phyloP scores from a whole-genome alignment of 2,113 vertebrate species.

The Apodemus speciosus region DNA sequence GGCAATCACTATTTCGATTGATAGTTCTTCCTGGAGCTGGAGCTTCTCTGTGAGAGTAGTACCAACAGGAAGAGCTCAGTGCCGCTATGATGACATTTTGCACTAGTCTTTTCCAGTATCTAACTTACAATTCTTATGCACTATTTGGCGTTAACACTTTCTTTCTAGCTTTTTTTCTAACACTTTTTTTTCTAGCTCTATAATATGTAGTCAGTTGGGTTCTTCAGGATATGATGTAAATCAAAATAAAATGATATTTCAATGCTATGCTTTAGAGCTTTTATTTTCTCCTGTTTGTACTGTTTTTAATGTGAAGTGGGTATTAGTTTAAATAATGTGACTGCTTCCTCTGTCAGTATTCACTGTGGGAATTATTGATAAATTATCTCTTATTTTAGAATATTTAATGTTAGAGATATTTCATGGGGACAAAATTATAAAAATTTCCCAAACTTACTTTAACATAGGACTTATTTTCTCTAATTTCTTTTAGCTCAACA shows the following conservation, averaged over 20 bases:
- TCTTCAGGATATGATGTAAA: constrained; percentile 13
- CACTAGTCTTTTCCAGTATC: not conserved
- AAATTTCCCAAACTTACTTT: constrained; percentile 21
- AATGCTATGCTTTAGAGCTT: not conserved
- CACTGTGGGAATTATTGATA: constrained; percentile 10
- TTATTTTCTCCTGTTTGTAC: not conserved
- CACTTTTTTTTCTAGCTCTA: not conserved
- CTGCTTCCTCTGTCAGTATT: not conserved
- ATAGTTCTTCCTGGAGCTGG: not conserved
- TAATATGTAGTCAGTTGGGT: not conserved
- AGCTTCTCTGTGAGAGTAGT: not conserved
- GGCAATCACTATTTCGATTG: too few relatives aligned
- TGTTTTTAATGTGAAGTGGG: constrained; percentile 7
- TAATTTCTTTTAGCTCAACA: constrained; percentile 18
- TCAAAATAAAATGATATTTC: constrained; percentile 48
- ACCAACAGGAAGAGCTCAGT: not conserved
- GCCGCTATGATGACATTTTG: not conserved
- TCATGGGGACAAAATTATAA: constrained; percentile 21
- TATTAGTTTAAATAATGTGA: constrained; percentile 32
- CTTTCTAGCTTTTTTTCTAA: not conserved
- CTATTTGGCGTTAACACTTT: not conserved
- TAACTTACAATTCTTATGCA: not conserved
- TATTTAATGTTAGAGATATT: not conserved
- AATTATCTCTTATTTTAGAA: not conserved
- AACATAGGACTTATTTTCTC: not conserved